Percentiles rank a stretch among this genome's conserved stretches.
Evolutionary conservation across 2,797 vertebrate species (phyloP).

Genomic region (Lycodopsis pacificus): DNA sequence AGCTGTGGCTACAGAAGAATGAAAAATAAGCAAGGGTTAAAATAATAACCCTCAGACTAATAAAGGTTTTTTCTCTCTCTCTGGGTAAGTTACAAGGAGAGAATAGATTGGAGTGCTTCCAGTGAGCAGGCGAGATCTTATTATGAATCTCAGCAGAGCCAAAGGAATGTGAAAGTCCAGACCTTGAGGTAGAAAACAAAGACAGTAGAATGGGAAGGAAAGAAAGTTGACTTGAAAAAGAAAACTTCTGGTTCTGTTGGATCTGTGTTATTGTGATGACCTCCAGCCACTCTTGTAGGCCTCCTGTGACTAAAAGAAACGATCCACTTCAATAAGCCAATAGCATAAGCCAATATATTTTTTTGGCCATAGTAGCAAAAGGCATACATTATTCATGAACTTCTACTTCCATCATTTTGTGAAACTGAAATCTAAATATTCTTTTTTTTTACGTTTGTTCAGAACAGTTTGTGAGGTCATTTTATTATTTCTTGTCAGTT

Average conservation of each 20-base stretch:
- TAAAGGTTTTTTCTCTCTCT: slow-evolving; percentile 11
- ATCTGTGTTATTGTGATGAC: neutral
- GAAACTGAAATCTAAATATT: neutral
- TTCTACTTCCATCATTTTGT: neutral
- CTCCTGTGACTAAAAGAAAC: neutral
- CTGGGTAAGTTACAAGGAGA: slow-evolving; percentile 49
- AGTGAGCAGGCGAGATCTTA: slow-evolving; percentile 42
- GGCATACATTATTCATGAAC: neutral
- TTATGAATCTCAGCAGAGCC: slow-evolving; percentile 57
- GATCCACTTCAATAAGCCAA: neutral
- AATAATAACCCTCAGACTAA: slow-evolving; percentile 33
- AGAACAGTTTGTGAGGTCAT: neutral
- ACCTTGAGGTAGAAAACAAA: slow-evolving; percentile 5
- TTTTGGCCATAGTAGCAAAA: neutral
- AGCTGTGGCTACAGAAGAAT: slow-evolving; percentile 40
- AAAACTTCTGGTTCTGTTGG: neutral
- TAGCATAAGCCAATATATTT: neutral
- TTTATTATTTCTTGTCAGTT: too few species aligned
- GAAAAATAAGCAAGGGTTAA: slow-evolving; percentile 35
- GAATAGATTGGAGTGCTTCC: slow-evolving; percentile 65
- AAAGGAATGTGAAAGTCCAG: slow-evolving; percentile 10
- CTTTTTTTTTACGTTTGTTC: neutral
- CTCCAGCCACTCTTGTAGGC: neutral
- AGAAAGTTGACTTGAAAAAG: neutral
- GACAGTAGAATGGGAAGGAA: neutral